Conservation (phyloP, 2,113 vertebrate genomes). For the Notarius lentiginosus region DNA sequence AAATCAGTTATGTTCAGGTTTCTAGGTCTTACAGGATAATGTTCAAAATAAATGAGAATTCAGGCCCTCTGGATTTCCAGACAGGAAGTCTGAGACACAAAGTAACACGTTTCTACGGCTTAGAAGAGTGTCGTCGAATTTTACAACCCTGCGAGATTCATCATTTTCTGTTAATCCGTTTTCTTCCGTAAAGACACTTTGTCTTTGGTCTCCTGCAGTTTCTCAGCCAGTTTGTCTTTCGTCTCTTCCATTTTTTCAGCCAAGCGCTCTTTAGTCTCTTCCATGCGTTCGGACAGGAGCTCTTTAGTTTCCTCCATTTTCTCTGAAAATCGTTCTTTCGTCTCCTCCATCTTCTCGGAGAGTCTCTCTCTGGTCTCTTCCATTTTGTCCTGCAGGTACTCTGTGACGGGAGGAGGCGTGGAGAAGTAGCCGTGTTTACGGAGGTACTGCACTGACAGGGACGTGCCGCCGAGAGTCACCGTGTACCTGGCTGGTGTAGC, state of each 20-base stretch:
- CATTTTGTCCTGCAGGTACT: slow-evolving; percentile 90
- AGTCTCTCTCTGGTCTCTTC: slow-evolving; percentile 84
- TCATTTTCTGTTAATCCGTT: slow-evolving; percentile 70
- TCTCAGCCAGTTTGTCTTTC: slow-evolving; percentile 75
- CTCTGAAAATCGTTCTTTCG: slow-evolving; percentile 78
- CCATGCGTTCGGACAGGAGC: slow-evolving; percentile 66
- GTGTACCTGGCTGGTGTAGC: slow-evolving; percentile 93
- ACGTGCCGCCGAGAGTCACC: slow-evolving; percentile 90
- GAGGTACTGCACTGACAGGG: slow-evolving; percentile 88
- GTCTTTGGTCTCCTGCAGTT: slow-evolving; percentile 92
- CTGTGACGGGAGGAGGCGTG: slow-evolving; percentile 91
- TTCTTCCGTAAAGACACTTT: slow-evolving; percentile 93
- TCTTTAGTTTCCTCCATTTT: slow-evolving; percentile 92
- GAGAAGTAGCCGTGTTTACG: slow-evolving; percentile 86
- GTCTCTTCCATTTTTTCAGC: slow-evolving; percentile 48
- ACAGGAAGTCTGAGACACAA: not conserved
- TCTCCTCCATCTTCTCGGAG: slow-evolving; percentile 74
- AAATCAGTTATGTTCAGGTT: not conserved
- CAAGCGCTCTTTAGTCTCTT: slow-evolving; percentile 60
- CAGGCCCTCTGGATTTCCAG: not conserved
- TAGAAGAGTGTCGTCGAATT: not conserved
- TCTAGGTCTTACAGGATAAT: not conserved
- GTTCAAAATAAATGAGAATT: not conserved
- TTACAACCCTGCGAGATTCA: not conserved
- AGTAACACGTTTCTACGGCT: slow-evolving; percentile 1